Conservation (phyloP, 2,888 invertebrate species). For the Resseliella maxima region DNA sequence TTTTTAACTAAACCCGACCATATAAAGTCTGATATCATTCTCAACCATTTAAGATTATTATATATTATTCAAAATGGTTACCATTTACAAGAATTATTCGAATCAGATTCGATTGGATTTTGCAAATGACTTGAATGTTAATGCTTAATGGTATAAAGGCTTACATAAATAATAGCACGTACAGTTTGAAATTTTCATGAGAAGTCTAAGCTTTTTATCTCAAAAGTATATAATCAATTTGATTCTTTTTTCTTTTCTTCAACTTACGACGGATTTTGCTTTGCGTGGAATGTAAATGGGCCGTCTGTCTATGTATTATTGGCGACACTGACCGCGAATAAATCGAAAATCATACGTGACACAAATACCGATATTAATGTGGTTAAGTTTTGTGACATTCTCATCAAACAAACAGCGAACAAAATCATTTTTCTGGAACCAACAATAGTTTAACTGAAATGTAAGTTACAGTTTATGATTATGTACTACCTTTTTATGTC, state of each 20-base stretch:
- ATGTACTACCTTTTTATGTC: not conserved
- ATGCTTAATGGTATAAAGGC: not conserved
- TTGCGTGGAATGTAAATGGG: not conserved
- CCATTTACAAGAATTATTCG: not conserved
- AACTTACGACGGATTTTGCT: not conserved
- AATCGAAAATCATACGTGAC: not conserved
- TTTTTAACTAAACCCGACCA: not conserved
- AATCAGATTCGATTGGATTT: not conserved
- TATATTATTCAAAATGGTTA: too few relatives aligned
- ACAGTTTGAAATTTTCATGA: constrained; percentile 12
- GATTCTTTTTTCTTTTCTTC: not conserved
- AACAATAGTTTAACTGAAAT: not conserved
- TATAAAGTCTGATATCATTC: too few relatives aligned
- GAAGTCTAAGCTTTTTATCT: not conserved
- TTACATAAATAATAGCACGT: not conserved
- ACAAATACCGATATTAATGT: not conserved
- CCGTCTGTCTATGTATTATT: not conserved
- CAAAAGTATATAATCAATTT: constrained; percentile 18
- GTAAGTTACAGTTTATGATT: not conserved
- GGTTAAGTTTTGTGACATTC: not conserved
- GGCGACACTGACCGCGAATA: not conserved
- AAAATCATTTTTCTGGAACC: not conserved
- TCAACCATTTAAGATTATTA: too few relatives aligned
- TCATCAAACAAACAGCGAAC: not conserved
- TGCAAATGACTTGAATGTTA: not conserved